These are phyloP conservation scores for Antennarius maculatus DNA, from an alignment of 2,797 vertebrate genomes.

Conservation along the genomic window DNA sequence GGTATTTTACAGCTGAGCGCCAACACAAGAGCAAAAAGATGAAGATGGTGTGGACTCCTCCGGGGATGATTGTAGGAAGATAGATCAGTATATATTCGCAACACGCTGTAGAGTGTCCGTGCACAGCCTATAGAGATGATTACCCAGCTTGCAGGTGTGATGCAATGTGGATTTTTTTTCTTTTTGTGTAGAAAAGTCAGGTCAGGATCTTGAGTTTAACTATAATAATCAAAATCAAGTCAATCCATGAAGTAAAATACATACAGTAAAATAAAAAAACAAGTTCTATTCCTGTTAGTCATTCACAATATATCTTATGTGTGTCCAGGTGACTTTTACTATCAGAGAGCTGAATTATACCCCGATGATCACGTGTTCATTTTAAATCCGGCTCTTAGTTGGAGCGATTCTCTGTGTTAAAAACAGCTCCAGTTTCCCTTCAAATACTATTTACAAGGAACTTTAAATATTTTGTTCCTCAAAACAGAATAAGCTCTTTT, in stretches of 20 bases:
- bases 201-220: background rate
- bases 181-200: background rate
- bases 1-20: background rate
- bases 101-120: too few species aligned
- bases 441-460: background rate
- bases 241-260: too few species aligned
- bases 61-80: too few species aligned
- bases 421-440: slow-evolving; percentile 16
- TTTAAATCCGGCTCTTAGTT: background rate
- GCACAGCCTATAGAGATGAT: background rate
- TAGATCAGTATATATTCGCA: background rate
- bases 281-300: background rate
- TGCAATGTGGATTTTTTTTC: background rate
- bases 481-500: slow-evolving; percentile 18
- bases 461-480: slow-evolving; percentile 3
- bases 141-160: background rate
- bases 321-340: background rate
- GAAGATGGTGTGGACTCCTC: background rate
- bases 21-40: background rate
- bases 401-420: background rate
- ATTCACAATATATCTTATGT: background rate
- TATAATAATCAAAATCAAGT: background rate
- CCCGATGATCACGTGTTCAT: background rate
- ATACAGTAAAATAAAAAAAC: background rate
- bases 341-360: background rate